Evolutionary conservation across 2,888 invertebrate species (phyloP), one percentile per base, ranked within the genome.

Genomic region (Anthrax anthrax): DNA sequence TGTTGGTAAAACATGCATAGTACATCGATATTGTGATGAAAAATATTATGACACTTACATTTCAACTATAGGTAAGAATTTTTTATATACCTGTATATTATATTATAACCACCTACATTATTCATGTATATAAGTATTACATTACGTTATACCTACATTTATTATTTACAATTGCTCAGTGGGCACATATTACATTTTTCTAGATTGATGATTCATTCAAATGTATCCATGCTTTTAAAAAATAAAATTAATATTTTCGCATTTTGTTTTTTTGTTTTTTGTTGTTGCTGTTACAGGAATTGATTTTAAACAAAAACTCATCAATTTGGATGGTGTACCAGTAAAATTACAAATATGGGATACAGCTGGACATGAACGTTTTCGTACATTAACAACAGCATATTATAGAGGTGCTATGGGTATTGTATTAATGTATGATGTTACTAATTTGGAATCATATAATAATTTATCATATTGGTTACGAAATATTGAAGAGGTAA

Each of bases 391-490:
- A 52, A 89, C 89, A 42, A 87, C 87, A 13, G 88, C 88, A 6
- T 89, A 90, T 67, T 90, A 88, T 67, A 73, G 89, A 41, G 90
- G 88, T 5, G 88, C 89, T 14, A 88, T 89, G 89, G 91, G 91
- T 44, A 88, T 91, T 56, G 74, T 90, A 41, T 75, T 91, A 18
- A 85, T 91, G 78, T 91, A 91, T 63, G 91, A 91, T 65, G 85
- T 89, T 55, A 89, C 90, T 37, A 87, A 85, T 66, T 70, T 85
- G 59, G 86, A 87, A 60, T 88, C 89, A n/a, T 91, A 89, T 65
- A 85, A 88, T 64, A 86, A 89, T 67, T 72, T 91, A 54, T 82
- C 85, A 10, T 90, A 90, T 63, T 91, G 91, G 91, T 73, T 91
- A 51, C 77, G 85, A 64, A 89, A 88, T 69, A 88, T 91, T 56